A percentile compares a stretch with the other conserved stretches of the same genome.
phyloP scores from a whole-genome alignment of 2,797 vertebrate genomes.

The Distichodus sexfasciatus region DNA sequence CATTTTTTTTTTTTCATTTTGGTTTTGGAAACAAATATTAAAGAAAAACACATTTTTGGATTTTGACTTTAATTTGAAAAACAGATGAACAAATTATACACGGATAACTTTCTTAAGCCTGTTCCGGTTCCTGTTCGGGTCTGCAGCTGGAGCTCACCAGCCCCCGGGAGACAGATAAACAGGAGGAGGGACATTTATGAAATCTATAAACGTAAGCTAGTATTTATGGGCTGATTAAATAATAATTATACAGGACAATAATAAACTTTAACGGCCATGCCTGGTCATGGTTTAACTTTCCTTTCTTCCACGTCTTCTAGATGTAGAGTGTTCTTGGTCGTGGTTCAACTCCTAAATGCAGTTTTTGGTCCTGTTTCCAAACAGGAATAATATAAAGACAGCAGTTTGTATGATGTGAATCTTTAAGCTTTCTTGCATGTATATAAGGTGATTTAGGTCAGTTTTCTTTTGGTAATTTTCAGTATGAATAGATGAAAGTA shows the following conservation, averaged over 20 bases:
- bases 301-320: constrained; percentile 63
- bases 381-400: constrained; percentile 44
- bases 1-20: too few relatives aligned
- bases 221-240: constrained; percentile 47
- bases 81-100: too few relatives aligned
- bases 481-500: constrained; percentile 67
- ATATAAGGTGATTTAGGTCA: constrained; percentile 19
- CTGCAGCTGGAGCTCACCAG: too few relatives aligned
- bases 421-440: constrained; percentile 34
- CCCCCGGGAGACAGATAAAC: too few relatives aligned
- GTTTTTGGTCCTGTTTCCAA: constrained; percentile 69
- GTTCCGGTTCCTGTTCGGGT: too few relatives aligned
- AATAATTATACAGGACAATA: constrained; percentile 34
- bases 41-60: too few relatives aligned
- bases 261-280: constrained; percentile 56
- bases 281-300: constrained; percentile 60
- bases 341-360: constrained; percentile 47
- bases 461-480: constrained; percentile 17
- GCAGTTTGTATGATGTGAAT: neutral
- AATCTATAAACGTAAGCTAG: constrained; percentile 47
- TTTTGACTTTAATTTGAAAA: too few relatives aligned
- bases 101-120: too few relatives aligned
- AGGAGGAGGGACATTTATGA: constrained; percentile 16
- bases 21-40: too few relatives aligned
- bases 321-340: constrained; percentile 69